Evolutionary conservation across 2,888 invertebrate genomes (phyloP), one percentile per base, ranked within the genome.

Genomic region (Portevinia maculata): DNA sequence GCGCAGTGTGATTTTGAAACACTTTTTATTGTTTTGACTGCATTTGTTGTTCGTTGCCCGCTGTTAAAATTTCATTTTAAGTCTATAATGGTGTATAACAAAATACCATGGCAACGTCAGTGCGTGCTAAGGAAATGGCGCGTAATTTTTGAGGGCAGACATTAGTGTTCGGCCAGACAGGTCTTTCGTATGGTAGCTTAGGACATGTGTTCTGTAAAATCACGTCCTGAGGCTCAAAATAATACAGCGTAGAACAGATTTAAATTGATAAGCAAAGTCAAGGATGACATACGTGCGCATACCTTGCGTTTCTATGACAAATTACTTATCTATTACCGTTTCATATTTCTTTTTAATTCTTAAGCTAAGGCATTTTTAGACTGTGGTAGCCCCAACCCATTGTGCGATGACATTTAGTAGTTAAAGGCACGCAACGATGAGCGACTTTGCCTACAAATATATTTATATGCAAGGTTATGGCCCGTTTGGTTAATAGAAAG

Each of bases 61-160:
- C 32, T 48, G 19, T 32, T n/a, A 11, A 19, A 21, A 5, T 62
- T 57, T 28, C 50, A 6, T 44, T 17, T 44, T 71, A 15, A 34
- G 17, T 57, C 44, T 37, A 3, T 34, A 7, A 21, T 46, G 48
- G 48, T 46, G 60, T 62, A 57, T 62, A 74, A 65, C 15, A 30
- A 5, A 19, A 78, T 41, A 62, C 53, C 46, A 17, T 62, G 48
- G 55, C 70, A 76, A 60, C 70, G 48, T 37, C 52, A 52, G 34
- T 50, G 24, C 57, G 37, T 57, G 2, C 24, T 34, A 30, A 37
- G 19, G 59, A 83, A 83, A 83, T 78, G 83, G 83, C 83, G 83
- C 78, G 83, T 67, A 78, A 46, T 74, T 79, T 79, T 83, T 83
- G 78, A 78, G 83, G 83, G 78, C 83, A 83, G 46, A 70, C 70